These are phyloP conservation scores for Etia nguti DNA, from an alignment of 2,113 vertebrate genomes.

Conservation along the genomic window DNA sequence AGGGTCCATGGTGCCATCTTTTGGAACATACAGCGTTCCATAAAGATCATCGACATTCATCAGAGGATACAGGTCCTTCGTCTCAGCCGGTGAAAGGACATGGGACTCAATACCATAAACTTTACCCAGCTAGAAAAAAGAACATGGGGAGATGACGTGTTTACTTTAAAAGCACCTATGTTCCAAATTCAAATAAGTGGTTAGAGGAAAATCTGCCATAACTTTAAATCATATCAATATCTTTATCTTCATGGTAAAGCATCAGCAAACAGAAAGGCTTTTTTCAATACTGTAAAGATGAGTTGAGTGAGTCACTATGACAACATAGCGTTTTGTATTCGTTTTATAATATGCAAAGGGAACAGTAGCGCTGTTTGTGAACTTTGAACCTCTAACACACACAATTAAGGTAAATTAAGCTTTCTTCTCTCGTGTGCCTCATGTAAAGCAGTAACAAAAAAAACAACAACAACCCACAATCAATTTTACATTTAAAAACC, in stretches of 20 bases:
- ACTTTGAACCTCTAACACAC: neutral
- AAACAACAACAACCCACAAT: too few species aligned
- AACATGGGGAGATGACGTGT: neutral
- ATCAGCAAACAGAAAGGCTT: neutral
- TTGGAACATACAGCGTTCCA: constrained; percentile 90
- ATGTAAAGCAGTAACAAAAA: neutral
- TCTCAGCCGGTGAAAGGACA: constrained; percentile 85
- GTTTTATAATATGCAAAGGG: neutral
- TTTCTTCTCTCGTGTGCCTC: neutral
- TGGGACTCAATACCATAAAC: constrained; percentile 91
- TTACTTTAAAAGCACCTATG: neutral
- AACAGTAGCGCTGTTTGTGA: neutral
- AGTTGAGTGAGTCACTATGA: neutral
- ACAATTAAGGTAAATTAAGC: neutral
- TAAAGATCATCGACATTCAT: constrained; percentile 92
- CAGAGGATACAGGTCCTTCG: constrained; percentile 90
- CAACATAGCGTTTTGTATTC: neutral
- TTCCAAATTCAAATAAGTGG: neutral
- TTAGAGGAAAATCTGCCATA: neutral
- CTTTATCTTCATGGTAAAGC: neutral
- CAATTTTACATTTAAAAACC: neutral
- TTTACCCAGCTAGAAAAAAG: constrained; percentile 82
- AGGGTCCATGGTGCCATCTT: constrained; percentile 95
- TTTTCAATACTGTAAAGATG: neutral
- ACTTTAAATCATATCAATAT: neutral